phyloP scores from a whole-genome alignment of 2,888 invertebrate genomes.

The Athripsodes cinereus region DNA sequence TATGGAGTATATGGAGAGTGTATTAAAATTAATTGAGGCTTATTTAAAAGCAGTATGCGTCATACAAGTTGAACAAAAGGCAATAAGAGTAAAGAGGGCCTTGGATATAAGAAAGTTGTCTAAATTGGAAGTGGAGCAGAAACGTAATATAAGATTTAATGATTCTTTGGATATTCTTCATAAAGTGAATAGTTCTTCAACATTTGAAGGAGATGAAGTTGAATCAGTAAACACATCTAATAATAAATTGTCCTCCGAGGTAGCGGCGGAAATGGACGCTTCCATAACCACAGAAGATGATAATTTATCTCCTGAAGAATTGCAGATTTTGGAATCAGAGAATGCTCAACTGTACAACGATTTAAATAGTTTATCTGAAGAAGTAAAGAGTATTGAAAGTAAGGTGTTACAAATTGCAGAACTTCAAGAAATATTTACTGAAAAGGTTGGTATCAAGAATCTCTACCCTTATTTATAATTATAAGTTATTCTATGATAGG shows the following conservation, averaged over 20 bases:
- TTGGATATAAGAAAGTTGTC: constrained; percentile 77
- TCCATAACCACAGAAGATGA: constrained; percentile 51
- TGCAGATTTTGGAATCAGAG: constrained; percentile 90
- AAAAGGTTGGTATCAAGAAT: constrained; percentile 56
- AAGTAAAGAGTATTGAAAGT: constrained; percentile 82
- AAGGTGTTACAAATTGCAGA: constrained; percentile 95
- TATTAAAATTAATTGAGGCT: constrained; percentile 66
- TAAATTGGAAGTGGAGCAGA: constrained; percentile 45
- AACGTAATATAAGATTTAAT: constrained; percentile 6
- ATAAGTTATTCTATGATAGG: not conserved
- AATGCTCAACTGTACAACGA: constrained; percentile 83
- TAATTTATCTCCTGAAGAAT: constrained; percentile 74
- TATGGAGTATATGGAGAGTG: constrained; percentile 69
- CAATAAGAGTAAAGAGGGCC: constrained; percentile 77
- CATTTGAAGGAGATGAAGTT: constrained; percentile 24
- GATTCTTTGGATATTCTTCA: not conserved
- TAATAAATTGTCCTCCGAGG: constrained; percentile 21
- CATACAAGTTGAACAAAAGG: constrained; percentile 83
- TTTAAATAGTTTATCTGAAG: constrained; percentile 81
- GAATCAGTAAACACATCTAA: constrained; percentile 10
- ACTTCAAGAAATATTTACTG: constrained; percentile 92
- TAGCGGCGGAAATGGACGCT: constrained; percentile 35
- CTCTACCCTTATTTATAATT: not conserved
- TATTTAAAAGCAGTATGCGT: constrained; percentile 83
- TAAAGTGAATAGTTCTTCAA: constrained; percentile 27